Evolutionary conservation across 2,113 vertebrate genomes (phyloP), one percentile per base, ranked within the genome.

Genomic region (Odontesthes bonariensis): DNA sequence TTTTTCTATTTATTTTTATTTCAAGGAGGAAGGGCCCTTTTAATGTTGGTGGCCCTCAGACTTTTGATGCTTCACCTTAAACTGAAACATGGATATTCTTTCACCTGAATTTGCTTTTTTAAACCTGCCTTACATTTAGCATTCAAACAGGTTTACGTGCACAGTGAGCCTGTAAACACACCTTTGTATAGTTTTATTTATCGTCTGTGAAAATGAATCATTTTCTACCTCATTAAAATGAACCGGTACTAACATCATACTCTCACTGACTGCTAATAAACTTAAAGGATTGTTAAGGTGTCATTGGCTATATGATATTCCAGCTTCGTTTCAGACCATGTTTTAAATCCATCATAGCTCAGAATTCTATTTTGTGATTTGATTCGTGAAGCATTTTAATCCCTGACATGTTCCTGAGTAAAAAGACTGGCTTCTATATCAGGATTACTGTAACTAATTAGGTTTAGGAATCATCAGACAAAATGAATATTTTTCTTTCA

Each of bases 401-500:
- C 69, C 11, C 12, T 3, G 20, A 69, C 63, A 65, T 14, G 10
- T 57, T n/a, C 51, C 32, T 27, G 63, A 19, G 46, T 33, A 31
- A 66, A 53, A 71, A 67, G 68, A 20, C 11, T 9, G 4, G 54
- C 10, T 69, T 49, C 70, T 2, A 35, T 55, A n/a, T 49, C 49
- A 62, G 38, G 11, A 67, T 62, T 63, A 55, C 54, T 60, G 54
- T 23, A 72, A 61, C 55, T 62, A 13, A 70, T 70, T 62, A 62
- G 65, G 56, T 12, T 27, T 60, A 17, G 6, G 12, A 64, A 20
- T 65, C 8, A 65, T 61, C 35, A 40, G 35, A 71, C 59, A 19
- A 40, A 72, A 58, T 49, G 19, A n/a, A 49, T 16, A 5, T 49
- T 4, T 7, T 16, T 6, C 14, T 49, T 49, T 49, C 17, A 49